Evolutionary conservation across 2,113 vertebrate genomes (phyloP).

Genomic region (Platichthys flesus): DNA sequence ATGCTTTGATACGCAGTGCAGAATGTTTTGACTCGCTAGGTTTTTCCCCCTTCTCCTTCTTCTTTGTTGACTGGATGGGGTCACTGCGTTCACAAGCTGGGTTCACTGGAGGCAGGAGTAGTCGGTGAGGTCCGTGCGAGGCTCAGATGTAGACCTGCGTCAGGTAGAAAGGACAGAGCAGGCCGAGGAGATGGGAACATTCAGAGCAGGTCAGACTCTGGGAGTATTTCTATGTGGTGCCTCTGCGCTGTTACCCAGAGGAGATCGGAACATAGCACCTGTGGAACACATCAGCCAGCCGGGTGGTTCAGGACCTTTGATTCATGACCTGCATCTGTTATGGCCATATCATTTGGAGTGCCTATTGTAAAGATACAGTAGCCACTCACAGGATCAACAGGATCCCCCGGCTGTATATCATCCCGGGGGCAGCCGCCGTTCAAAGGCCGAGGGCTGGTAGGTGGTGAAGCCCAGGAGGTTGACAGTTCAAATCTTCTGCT

Average conservation of each 20-base stretch:
- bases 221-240: slow-evolving; percentile 21
- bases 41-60: neutral
- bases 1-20: slow-evolving; percentile 63
- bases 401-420: slow-evolving; percentile 59
- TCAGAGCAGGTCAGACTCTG: neutral
- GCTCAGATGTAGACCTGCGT: slow-evolving; percentile 35
- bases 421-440: slow-evolving; percentile 32
- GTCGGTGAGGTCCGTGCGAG: slow-evolving; percentile 39
- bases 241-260: slow-evolving; percentile 46
- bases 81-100: slow-evolving; percentile 70
- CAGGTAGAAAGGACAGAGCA: slow-evolving; percentile 28
- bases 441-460: slow-evolving; percentile 42
- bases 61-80: slow-evolving; percentile 54
- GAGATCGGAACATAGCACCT: slow-evolving; percentile 56
- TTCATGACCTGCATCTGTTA: slow-evolving; percentile 79
- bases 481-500: slow-evolving; percentile 11
- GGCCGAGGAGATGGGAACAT: neutral
- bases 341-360: slow-evolving; percentile 64
- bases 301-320: slow-evolving; percentile 75
- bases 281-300: slow-evolving; percentile 71
- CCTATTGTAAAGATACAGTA: slow-evolving; percentile 68
- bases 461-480: slow-evolving; percentile 28
- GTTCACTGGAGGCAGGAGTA: slow-evolving; percentile 66
- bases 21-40: slow-evolving; percentile 28
- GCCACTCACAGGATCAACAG: slow-evolving; percentile 62